Conservation (phyloP, 2,888 invertebrate genomes). For the Dryobota labecula region DNA sequence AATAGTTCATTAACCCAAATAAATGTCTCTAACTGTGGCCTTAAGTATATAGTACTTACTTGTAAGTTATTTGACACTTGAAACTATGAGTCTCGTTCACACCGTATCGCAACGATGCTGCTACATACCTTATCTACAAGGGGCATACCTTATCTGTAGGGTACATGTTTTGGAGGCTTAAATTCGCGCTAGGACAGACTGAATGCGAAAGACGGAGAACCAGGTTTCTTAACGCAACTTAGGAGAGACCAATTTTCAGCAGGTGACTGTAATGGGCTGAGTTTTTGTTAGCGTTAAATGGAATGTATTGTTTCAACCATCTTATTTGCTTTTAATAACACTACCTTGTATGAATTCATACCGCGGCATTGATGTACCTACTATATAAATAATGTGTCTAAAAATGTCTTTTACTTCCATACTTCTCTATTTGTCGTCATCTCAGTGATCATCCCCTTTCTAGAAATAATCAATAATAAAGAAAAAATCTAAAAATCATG, state of each 20-base stretch:
- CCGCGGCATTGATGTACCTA: too few species aligned
- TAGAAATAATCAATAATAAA: too few species aligned
- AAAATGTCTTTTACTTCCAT: too few species aligned
- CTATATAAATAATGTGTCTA: too few species aligned
- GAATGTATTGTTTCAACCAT: too few species aligned
- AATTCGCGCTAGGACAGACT: not conserved
- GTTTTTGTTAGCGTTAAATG: too few species aligned
- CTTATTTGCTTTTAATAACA: too few species aligned
- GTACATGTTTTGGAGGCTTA: not conserved
- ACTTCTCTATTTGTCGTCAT: too few species aligned
- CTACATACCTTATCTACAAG: not conserved
- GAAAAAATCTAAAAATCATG: too few species aligned
- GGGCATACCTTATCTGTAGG: not conserved
- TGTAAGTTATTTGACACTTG: slow-evolving; percentile 8
- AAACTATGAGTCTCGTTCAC: not conserved
- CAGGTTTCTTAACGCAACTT: not conserved
- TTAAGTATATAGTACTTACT: slow-evolving; percentile 1
- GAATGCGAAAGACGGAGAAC: not conserved
- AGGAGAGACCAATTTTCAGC: not conserved
- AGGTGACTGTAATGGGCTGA: not conserved
- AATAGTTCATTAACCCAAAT: not conserved
- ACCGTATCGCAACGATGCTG: not conserved
- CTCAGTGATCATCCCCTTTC: too few species aligned
- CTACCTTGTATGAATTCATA: too few species aligned
- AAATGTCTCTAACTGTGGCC: not conserved